Evolutionary conservation across 2,888 invertebrate species (phyloP).

Genomic region (Andrena flavipes): DNA sequence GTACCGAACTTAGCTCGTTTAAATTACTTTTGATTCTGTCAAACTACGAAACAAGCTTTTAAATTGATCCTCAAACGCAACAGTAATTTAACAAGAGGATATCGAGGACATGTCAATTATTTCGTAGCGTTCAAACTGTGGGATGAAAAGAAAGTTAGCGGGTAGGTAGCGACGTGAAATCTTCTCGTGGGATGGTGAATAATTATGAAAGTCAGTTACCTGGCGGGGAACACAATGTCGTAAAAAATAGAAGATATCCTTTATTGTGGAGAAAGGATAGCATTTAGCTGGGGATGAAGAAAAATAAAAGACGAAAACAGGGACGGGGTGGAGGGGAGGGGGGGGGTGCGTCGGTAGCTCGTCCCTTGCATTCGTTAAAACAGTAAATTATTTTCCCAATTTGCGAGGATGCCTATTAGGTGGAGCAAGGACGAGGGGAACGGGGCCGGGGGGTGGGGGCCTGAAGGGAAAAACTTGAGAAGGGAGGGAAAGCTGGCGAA

Average conservation of each 20-base stretch:
- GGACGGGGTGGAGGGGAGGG: background rate
- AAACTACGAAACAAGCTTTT: background rate
- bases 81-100: too few species aligned
- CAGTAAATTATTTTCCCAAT: slow-evolving; percentile 79
- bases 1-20: too few species aligned
- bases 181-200: too few species aligned
- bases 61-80: background rate
- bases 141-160: too few species aligned
- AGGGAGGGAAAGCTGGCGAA: slow-evolving; percentile 23
- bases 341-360: background rate
- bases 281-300: background rate
- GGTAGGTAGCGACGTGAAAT: too few species aligned
- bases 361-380: slow-evolving; percentile 63
- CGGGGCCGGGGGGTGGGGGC: background rate
- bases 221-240: too few species aligned
- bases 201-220: too few species aligned
- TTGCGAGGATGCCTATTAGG: slow-evolving; percentile 72
- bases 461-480: slow-evolving; percentile 49
- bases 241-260: too few species aligned
- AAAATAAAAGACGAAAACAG: background rate
- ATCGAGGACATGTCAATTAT: background rate
- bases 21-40: background rate
- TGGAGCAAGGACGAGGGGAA: slow-evolving; percentile 3
- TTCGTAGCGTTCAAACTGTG: too few species aligned
- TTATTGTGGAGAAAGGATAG: too few species aligned